Evolutionary conservation across 2,113 vertebrate species (phyloP).

Genomic region (Psammodynastes pulverulentus): DNA sequence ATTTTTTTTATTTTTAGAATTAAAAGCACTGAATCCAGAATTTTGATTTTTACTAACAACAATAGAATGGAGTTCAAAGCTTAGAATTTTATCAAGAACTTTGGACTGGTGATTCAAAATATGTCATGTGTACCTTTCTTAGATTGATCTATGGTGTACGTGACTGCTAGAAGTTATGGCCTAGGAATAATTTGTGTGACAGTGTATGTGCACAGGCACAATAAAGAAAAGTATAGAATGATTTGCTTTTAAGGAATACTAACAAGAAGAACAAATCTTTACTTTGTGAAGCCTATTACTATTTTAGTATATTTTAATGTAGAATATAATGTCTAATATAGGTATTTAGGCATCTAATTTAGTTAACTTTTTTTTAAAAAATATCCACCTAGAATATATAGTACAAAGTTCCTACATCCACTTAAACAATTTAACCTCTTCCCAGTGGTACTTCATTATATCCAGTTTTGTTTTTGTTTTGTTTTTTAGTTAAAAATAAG

Average conservation of each 20-base stretch:
- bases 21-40: not conserved
- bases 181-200: not conserved
- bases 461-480: slow-evolving; percentile 35
- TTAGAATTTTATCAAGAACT: not conserved
- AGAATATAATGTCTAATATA: not conserved
- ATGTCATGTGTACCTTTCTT: not conserved
- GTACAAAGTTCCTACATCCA: slow-evolving; percentile 27
- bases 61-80: not conserved
- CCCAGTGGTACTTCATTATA: slow-evolving; percentile 43
- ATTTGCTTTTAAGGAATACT: not conserved
- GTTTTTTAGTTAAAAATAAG: slow-evolving; percentile 38
- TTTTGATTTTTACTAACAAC: not conserved
- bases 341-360: not conserved
- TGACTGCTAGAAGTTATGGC: not conserved
- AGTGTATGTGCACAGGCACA: not conserved
- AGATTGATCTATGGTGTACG: not conserved
- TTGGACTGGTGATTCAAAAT: not conserved
- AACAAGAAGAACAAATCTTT: not conserved
- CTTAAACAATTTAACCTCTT: slow-evolving; percentile 50
- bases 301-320: slow-evolving; percentile 16
- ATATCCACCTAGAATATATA: slow-evolving; percentile 34
- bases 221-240: not conserved
- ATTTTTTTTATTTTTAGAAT: not conserved
- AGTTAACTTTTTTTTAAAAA: not conserved
- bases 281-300: not conserved